Evolutionary conservation across 2,797 vertebrate genomes (phyloP).

Genomic region (Xenopus petersii): DNA sequence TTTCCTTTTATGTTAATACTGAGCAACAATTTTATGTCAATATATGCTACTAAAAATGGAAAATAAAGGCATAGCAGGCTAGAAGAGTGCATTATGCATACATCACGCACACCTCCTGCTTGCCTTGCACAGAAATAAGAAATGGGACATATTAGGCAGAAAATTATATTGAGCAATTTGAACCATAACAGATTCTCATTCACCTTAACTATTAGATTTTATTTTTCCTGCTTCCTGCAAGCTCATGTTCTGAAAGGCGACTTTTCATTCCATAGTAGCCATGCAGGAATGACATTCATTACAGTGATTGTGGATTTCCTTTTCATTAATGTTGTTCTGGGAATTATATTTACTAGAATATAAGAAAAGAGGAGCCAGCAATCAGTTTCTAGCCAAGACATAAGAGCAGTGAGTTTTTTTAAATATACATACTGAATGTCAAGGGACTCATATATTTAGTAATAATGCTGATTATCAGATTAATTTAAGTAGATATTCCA

Average conservation of each 20-base stretch:
- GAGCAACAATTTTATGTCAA: conserved; percentile 85
- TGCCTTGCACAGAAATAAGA: conserved; percentile 77
- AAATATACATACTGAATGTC: too few species aligned
- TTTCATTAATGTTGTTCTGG: conserved; percentile 21
- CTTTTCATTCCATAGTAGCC: conserved; percentile 44
- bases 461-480: too few species aligned
- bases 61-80: conserved; percentile 54
- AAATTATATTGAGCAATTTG: conserved; percentile 91
- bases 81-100: conserved; percentile 89
- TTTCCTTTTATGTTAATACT: conserved; percentile 68
- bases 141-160: conserved; percentile 66
- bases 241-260: conserved; percentile 73
- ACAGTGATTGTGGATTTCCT: conserved; percentile 10
- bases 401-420: too few species aligned
- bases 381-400: too few species aligned
- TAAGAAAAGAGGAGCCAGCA: not conserved
- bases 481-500: too few species aligned
- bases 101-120: conserved; percentile 67
- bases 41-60: conserved; percentile 59
- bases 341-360: conserved; percentile 18
- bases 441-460: too few species aligned
- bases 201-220: conserved; percentile 88
- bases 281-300: not conserved
- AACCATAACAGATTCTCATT: conserved; percentile 85
- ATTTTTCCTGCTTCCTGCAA: conserved; percentile 82